Conservation (phyloP, 2,888 invertebrate genomes). For the Eueremaeus valkanovi region DNA sequence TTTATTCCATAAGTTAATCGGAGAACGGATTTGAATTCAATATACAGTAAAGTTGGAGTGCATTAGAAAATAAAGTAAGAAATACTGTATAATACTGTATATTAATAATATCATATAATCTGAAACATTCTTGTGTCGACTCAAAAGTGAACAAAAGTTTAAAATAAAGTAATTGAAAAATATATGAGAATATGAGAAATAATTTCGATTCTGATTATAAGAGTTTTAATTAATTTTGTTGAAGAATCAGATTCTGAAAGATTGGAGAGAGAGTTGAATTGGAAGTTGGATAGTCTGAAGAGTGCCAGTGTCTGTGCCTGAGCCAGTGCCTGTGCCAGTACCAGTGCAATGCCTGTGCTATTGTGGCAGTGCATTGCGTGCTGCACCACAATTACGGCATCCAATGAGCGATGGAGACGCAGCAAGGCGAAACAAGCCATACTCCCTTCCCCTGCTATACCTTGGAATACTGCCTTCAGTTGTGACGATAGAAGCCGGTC, state of each 20-base stretch:
- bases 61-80: too few species aligned
- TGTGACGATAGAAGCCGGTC: constrained; percentile 30
- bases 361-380: background rate
- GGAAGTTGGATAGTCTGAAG: background rate
- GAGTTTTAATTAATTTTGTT: background rate
- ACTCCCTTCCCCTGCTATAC: background rate
- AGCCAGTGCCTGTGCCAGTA: background rate
- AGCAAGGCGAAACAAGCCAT: background rate
- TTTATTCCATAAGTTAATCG: too few species aligned
- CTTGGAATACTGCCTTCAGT: background rate
- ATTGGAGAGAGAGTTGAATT: background rate
- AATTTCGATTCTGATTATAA: background rate
- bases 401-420: constrained; percentile 11
- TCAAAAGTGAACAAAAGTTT: too few species aligned
- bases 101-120: too few species aligned
- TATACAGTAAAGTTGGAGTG: too few species aligned
- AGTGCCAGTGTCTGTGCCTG: background rate
- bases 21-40: too few species aligned
- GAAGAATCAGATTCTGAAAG: background rate
- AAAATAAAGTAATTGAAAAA: too few species aligned
- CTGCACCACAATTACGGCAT: constrained; percentile 1
- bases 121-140: too few species aligned
- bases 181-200: background rate
- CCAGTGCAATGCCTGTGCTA: background rate
- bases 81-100: too few species aligned